Base-by-base conservation (phyloP, 2,113 vertebrate genomes). In the Himantopus leucocephalus region DNA sequence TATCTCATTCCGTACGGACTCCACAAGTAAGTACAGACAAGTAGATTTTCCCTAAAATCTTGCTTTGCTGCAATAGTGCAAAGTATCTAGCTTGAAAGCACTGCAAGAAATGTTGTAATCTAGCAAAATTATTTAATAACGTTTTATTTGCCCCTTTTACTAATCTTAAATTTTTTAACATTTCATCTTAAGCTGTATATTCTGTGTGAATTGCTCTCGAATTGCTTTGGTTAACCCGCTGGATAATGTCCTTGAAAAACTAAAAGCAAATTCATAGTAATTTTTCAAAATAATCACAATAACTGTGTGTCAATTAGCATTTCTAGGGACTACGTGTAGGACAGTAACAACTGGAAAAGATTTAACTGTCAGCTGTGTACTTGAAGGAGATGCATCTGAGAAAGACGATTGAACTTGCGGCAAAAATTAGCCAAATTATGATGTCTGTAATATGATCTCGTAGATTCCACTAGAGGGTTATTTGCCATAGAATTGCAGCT, bases 291-390 rank as follows among this genome's bases (percentile, higher is more conserved):
- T 82, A 95, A 94, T 95, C 91, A 92, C 82, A 94, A 94, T 60
- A 97, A 53, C 72, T 68, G 58, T 88, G 41, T 20, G 84, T 94
- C 82, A 74, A 9, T 87, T 95, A 90, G 80, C 90, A 90, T 96
- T 96, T 96, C 92, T 96, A 95, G 93, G 92, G 86, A 95, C 92
- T 83, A 68, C 7, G 3, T 92, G 23, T 88, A 75, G 91, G 91
- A 95, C 94, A 96, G 32, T 73, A 80, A 95, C 86, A 94, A 94
- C 77, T 94, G 78, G 82, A 95, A 95, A 93, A 90, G 85, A 94
- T 92, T 97, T 97, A 91, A 91, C 86, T 96, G 75, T 92, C 91
- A 94, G 72, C 92, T 95, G 10, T 93, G 84, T 94, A 94, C 74
- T 91, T 96, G 91, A 95, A 95, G 59, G 95, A 94, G 90, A 41